Evolutionary conservation across 92 coral and sea anemone species (phyloP).

Genomic region (Bergia sp.): DNA sequence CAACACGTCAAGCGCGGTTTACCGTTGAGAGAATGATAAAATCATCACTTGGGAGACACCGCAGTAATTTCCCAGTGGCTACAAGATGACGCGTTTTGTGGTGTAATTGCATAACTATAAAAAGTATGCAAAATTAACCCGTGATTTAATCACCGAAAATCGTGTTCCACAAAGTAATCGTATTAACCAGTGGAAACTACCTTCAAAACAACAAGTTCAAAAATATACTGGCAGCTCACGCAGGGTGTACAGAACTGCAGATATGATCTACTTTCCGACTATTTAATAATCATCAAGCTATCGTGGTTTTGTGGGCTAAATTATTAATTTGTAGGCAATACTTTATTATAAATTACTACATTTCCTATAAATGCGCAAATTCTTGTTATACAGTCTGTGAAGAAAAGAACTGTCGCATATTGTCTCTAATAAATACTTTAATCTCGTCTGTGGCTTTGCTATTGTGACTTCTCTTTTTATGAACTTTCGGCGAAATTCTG

Average conservation of each 20-base stretch:
- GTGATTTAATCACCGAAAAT: conserved; percentile 17
- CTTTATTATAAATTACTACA: conserved; percentile 18
- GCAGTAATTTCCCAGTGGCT: conserved; percentile 8
- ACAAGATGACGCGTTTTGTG: conserved; percentile 18
- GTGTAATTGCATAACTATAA: conserved; percentile 8
- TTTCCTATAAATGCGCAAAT: conserved; percentile 27
- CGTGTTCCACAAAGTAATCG: conserved; percentile 18
- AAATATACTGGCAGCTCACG: conserved; percentile 16
- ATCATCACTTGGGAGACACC: conserved; percentile 15
- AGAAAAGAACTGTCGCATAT: neutral
- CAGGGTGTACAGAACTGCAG: conserved; percentile 12
- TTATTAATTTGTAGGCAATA: conserved; percentile 13
- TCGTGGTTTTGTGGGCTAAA: conserved; percentile 33
- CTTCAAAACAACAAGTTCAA: conserved; percentile 8
- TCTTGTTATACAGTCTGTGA: conserved; percentile 12
- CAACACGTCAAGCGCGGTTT: conserved; percentile 21
- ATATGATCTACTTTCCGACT: conserved; percentile 23
- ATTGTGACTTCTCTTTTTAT: conserved; percentile 16
- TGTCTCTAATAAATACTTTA: conserved; percentile 10
- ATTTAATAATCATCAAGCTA: conserved; percentile 16
- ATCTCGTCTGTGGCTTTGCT: conserved; percentile 22
- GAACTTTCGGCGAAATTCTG: conserved; percentile 32
- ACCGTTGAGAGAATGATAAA: conserved; percentile 27
- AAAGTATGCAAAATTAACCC: conserved; percentile 14
- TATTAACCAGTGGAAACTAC: conserved; percentile 28